Percentiles rank a stretch among this genome's conserved stretches.
phyloP scores from a whole-genome alignment of 2,797 vertebrate genomes.

The Schizopygopsis pylzovi region DNA sequence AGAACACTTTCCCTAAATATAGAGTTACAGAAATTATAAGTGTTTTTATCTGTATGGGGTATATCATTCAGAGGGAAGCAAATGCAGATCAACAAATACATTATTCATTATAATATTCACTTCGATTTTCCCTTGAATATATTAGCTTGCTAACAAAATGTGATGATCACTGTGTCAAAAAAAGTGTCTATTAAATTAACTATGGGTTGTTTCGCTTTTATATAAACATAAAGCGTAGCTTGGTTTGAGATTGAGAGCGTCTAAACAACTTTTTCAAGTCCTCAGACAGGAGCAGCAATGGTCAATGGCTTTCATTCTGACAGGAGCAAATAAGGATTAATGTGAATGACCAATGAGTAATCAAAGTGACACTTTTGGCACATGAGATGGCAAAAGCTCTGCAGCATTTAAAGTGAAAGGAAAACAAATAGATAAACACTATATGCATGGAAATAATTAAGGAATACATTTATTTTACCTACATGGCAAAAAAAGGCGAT shows the following conservation, averaged over 20 bases:
- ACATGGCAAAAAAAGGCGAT: background rate
- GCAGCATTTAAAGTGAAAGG: background rate
- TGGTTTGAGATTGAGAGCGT: slow-evolving; percentile 29
- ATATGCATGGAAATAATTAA: background rate
- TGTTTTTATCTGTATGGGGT: slow-evolving; percentile 60
- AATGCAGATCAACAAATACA: slow-evolving; percentile 25
- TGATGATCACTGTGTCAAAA: slow-evolving; percentile 46
- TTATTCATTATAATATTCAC: slow-evolving; percentile 1
- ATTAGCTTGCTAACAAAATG: slow-evolving; percentile 75
- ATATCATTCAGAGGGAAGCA: slow-evolving; percentile 32
- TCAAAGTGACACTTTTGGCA: slow-evolving; percentile 43
- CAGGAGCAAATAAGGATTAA: slow-evolving; percentile 43
- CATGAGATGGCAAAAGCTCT: slow-evolving; percentile 2
- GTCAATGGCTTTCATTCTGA: slow-evolving; percentile 49
- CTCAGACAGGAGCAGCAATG: slow-evolving; percentile 20
- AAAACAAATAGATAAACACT: background rate
- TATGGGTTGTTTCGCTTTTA: slow-evolving; percentile 22
- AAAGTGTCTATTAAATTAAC: slow-evolving; percentile 27
- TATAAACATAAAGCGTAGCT: slow-evolving; percentile 13
- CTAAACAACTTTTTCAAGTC: slow-evolving; percentile 40
- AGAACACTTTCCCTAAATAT: background rate
- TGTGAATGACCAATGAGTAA: slow-evolving; percentile 40
- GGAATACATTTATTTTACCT: background rate
- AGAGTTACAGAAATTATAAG: background rate
- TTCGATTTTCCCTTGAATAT: background rate